Conservation (phyloP, 2,888 invertebrate genomes). For the Andrena bicolor region DNA sequence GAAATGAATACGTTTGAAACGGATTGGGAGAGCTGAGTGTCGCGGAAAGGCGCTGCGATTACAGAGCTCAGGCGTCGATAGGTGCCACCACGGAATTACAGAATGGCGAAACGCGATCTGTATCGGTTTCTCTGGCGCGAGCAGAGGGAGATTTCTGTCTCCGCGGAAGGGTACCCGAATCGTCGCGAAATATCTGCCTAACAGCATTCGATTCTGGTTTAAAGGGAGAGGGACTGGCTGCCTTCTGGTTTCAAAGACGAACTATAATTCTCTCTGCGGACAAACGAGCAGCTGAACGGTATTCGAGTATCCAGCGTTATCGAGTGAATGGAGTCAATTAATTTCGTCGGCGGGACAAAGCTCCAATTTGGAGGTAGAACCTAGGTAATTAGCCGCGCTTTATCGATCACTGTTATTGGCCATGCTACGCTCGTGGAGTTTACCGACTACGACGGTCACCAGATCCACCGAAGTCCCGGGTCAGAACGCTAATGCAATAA, state of each 20-base stretch:
- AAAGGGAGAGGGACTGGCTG: conserved; percentile 26
- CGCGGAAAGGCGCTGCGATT: neutral
- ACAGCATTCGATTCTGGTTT: conserved; percentile 35
- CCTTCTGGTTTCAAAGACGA: conserved; percentile 58
- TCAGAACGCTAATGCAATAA: conserved; percentile 68
- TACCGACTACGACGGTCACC: conserved; percentile 39
- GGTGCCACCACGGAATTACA: neutral
- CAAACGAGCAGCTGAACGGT: conserved; percentile 63
- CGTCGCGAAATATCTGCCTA: conserved; percentile 14
- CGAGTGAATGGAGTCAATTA: conserved; percentile 80
- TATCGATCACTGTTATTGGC: conserved; percentile 80
- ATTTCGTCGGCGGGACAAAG: conserved; percentile 78
- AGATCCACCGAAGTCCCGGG: conserved; percentile 59
- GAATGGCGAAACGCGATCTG: neutral
- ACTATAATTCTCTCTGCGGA: conserved; percentile 62
- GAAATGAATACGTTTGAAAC: neutral
- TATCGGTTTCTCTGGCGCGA: neutral
- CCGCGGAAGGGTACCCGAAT: neutral
- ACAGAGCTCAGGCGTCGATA: neutral
- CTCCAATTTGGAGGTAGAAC: conserved; percentile 77
- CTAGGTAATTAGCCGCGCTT: conserved; percentile 80
- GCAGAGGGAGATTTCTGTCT: conserved; percentile 12
- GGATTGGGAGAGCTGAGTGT: neutral
- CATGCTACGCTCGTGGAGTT: conserved; percentile 36
- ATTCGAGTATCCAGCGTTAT: conserved; percentile 71